Base-by-base conservation (phyloP, 2,888 invertebrate genomes). In the Harpagoxenus sublaevis region DNA sequence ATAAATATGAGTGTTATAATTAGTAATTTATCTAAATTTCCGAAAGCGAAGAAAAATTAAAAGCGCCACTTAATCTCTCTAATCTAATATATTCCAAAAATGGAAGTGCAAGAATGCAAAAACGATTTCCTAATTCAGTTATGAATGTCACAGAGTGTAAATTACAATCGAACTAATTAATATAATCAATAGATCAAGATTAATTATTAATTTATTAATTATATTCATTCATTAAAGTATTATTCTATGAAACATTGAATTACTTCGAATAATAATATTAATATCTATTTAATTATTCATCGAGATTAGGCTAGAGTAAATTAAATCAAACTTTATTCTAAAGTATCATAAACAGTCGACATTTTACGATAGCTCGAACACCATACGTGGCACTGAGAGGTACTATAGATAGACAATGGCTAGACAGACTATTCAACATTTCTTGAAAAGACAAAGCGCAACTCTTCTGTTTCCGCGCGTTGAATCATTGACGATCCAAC, bases 401-500 rank as follows among this genome's bases (percentile, higher is more conserved):
- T 60, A 18, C 4, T 79, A 79, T 68, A 4, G 18, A 48, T 68
- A 48, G 66, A 68, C 51, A 23, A 48, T 60, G 39, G 15, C 60
- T 51, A 65, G 48, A 75, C 62, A n/a, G 57, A 51, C 39, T 39
- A 48, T 48, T 60, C 35, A 12, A 71, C 12, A 12, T 79, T 48
- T 39, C 79, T 60, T 62, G 31, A 70, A 23, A 60, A 35, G 48
- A 60, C 45, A n/a, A 45, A 48, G 60, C 35, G 35, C 35, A 48
- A 48, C 48, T 48, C 51, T 81, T 81, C 60, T 81, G 48, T 73
- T 81, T 81, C 79, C 51, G 60, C 60, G 8, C 68, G 8, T 0
- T 90, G 90, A 90, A 90, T 90, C 60, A 90, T 90, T 90, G 70
- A 90, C 55, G 62, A 82, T 3, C 62, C 57, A 83, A 48, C 81